A percentile compares a stretch with the other conserved stretches of the same genome.
Evolutionary conservation across 1,140 invertebrate species (phyloP).

Genomic region (Plutomurus gul): DNA sequence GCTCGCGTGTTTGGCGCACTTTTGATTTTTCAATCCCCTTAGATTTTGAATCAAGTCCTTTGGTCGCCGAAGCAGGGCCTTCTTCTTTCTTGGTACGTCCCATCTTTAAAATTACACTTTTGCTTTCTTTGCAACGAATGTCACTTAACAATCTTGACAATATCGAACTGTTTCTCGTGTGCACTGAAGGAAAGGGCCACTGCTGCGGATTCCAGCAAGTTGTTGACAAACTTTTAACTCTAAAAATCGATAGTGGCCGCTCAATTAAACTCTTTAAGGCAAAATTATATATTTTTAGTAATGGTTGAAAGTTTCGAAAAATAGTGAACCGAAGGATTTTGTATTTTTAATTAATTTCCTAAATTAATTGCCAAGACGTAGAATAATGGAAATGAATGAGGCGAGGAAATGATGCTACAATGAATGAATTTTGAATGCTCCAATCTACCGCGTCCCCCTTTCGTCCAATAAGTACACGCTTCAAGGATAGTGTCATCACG

Average conservation of each 20-base stretch:
- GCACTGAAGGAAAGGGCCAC: neutral
- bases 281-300: neutral
- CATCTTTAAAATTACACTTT: neutral
- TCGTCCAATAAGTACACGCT: neutral
- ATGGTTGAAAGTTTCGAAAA: neutral
- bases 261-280: neutral
- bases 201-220: neutral
- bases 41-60: slow-evolving; percentile 26
- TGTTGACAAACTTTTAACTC: neutral
- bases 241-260: neutral
- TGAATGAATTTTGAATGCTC: neutral
- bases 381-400: slow-evolving; percentile 21
- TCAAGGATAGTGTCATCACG: neutral
- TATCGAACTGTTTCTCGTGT: neutral
- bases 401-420: slow-evolving; percentile 22
- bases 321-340: neutral
- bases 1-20: slow-evolving; percentile 16
- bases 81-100: slow-evolving; percentile 34
- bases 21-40: slow-evolving; percentile 37
- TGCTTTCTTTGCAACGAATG: neutral
- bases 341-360: slow-evolving; percentile 15
- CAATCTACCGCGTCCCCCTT: neutral
- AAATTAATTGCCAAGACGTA: slow-evolving; percentile 16
- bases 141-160: neutral
- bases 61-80: neutral